These are phyloP conservation scores for Mythimna lalbum DNA, from an alignment of 2,888 invertebrate species.

Conservation along the genomic window DNA sequence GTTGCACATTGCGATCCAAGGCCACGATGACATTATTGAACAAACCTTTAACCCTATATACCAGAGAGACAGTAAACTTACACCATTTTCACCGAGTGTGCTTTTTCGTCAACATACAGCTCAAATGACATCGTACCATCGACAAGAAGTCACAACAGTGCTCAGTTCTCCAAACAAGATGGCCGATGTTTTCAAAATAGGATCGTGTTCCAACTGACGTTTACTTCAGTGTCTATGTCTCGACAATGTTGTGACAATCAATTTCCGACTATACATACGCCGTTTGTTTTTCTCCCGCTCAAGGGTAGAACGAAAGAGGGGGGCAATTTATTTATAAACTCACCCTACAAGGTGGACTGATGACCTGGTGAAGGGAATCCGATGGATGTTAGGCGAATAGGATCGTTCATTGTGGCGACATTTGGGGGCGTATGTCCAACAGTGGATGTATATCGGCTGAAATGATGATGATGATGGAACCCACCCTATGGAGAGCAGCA, in stretches of 20 bases:
- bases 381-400: no score
- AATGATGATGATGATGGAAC: no score
- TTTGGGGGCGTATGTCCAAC: no score
- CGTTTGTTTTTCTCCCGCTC: neutral
- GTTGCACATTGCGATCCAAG: no score
- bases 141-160: conserved; percentile 19
- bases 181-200: conserved; percentile 40
- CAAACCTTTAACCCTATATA: neutral
- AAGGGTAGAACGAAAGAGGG: no score
- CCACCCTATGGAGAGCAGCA: no score
- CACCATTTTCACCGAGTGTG: neutral
- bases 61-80: neutral
- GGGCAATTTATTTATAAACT: no score
- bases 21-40: no score
- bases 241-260: neutral
- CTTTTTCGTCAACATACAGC: conserved; percentile 12
- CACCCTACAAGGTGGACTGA: no score
- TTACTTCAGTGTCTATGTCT: conserved; percentile 19
- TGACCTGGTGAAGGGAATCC: no score
- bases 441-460: no score
- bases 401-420: no score
- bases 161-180: conserved; percentile 24
- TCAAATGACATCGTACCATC: conserved; percentile 16
- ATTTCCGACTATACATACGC: neutral
- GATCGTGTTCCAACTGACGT: conserved; percentile 26